Evolutionary conservation across 2,797 vertebrate genomes (phyloP), one percentile per base, ranked within the genome.

Genomic region (Setipinna tenuifilis): DNA sequence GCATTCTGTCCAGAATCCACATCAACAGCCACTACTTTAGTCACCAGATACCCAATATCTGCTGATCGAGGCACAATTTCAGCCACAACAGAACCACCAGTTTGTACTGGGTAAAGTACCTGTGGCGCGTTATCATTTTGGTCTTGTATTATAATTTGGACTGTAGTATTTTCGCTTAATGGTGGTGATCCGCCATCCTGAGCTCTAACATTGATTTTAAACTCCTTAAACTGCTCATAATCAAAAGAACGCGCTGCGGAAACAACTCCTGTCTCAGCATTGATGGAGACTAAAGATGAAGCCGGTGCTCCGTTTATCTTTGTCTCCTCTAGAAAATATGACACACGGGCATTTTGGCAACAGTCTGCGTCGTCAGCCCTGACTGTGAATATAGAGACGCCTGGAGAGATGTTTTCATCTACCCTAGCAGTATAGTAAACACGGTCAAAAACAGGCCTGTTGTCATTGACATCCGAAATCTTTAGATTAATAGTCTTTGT

Each of bases 11-110:
- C 90, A 82, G 91, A 91, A 85, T 93, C 92, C 44, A 87, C 89
- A 87, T 93, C 92, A 46, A 95, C 93, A 0, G 93, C 94, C 87
- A 94, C 92, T 2, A 86, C 88, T 85, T 87, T 94, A 85, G 85
- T 75, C 41, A 85, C 11, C 0, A 41, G 25, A 0, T 81, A 85
- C 0, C 84, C 23, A 90, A 80, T 28, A 0, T 90, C 68, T 2
- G 86, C 88, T 75, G 90, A 89, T 31, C 86, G 86, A 85, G 88
- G 85, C 44, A 90, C 88, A 59, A 87, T 87, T 85, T 89, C 87
- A 86, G 89, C 88, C 75, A 91, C 86, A 44, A 84, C 44, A 88
- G 89, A 86, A n/a, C 41, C 85, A 28, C 86, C 82, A 19, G 83
- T 86, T 50, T 86, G 88, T 1, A 89, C 71, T 16, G 88, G 88